Evolutionary conservation across 1,140 invertebrate species (phyloP), one percentile per base, ranked within the genome.

Genomic region (Saccostrea cuccullata): DNA sequence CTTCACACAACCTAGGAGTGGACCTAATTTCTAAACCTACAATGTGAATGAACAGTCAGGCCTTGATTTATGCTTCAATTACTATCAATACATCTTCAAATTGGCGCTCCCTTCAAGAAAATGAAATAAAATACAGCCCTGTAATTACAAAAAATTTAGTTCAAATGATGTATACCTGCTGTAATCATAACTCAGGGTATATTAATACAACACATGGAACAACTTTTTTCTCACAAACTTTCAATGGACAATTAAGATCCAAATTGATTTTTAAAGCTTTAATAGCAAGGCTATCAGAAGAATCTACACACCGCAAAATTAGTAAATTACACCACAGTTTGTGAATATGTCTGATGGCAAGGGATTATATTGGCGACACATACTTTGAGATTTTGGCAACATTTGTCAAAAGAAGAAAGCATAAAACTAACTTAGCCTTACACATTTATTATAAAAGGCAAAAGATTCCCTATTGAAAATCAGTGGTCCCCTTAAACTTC

Each of bases 191-290:
- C 70, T 30, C 26, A 13, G 23, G 70, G 26, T 36, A 77, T 77
- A 77, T 77, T 77, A 30, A 77, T 77, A 36, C 30, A 77, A 36
- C 26, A 77, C 70, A 77, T 0, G 30, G 13, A 77, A 36, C 26
- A 26, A 77, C 26, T 73, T 77, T 77, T 77, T 77, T 64, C 26
- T 26, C 70, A 77, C 70, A 77, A 77, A 77, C 26, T 36, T 77
- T 77, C 70, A 36, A 36, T 77, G 70, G 70, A 77, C 26, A 30
- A 30, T 77, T 77, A 77, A 77, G 70, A 77, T 77, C 30, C 11
- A 77, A 77, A 77, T 77, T 77, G 70, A 77, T 77, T 77, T 77
- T 77, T 36, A 77, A 77, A 77, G 70, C 70, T 77, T 30, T 77
- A 26, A 77, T 77, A 36, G 70, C 26, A 77, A 36, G 70, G 26